Evolutionary conservation across 2,888 invertebrate genomes (phyloP).

Genomic region (Pollenia labialis): DNA sequence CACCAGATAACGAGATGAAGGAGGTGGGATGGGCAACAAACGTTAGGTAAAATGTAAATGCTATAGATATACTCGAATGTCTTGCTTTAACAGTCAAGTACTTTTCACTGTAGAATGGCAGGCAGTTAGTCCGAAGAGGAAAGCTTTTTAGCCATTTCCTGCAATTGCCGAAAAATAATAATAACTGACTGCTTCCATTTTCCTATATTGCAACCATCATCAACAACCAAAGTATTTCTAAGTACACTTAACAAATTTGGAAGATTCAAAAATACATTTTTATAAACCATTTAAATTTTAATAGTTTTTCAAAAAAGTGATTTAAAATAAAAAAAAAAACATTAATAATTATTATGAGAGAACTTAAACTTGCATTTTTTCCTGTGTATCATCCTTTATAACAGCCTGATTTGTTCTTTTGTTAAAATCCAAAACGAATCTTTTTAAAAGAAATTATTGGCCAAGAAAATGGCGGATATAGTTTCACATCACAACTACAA

Average conservation of each 20-base stretch:
- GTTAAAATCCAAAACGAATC: constrained; percentile 38
- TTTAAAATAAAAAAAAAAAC: too few relatives aligned
- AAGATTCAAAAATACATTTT: background rate
- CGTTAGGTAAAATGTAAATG: constrained; percentile 59
- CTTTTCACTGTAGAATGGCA: constrained; percentile 54
- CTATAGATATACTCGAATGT: constrained; percentile 43
- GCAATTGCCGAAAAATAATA: constrained; percentile 71
- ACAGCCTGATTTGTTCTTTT: constrained; percentile 37
- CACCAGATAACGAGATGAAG: constrained; percentile 34
- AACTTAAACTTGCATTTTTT: background rate
- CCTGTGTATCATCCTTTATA: constrained; percentile 25
- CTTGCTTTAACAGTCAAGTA: constrained; percentile 62
- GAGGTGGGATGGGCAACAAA: constrained; percentile 22
- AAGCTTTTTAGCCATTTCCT: constrained; percentile 75
- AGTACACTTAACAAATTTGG: constrained; percentile 31
- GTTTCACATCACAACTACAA: constrained; percentile 60
- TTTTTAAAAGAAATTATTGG: constrained; percentile 61
- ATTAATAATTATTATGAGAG: too few relatives aligned
- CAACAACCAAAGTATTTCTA: background rate
- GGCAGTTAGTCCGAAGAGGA: constrained; percentile 65
- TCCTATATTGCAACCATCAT: constrained; percentile 2
- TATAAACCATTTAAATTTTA: too few relatives aligned
- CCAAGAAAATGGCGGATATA: constrained; percentile 67
- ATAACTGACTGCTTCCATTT: constrained; percentile 46
- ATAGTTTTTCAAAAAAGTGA: too few relatives aligned